Base-by-base conservation (phyloP, 1,140 invertebrate genomes). In the Achroia grisella region DNA sequence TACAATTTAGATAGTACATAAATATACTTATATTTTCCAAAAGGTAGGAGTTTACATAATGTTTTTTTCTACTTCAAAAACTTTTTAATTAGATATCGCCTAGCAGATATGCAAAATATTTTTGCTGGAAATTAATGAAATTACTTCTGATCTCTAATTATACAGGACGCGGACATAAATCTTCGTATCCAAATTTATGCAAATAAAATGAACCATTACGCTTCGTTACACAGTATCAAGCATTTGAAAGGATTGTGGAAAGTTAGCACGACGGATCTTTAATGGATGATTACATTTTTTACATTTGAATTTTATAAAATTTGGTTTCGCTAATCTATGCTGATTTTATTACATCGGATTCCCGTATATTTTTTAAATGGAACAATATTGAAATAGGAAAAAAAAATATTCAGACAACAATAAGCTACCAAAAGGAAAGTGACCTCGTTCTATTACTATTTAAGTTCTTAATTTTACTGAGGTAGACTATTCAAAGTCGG, bases 141-240 rank as follows among this genome's bases (percentile, higher is more conserved):
- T 52, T 42, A 58, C 46, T 50, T 62, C 53, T 41, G 53, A 56
- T 55, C 59, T 71, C 53, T 64, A 72, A 68, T 72, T 71, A 69
- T 63, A 63, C 68, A 39, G 56, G 57, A 58, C 51, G 52, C 39
- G 60, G 54, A 65, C 52, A 67, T 66, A 68, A 77, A 75, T 71
- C 56, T 53, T 48, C 40, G 56, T 56, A 72, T 69, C 62, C 55
- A 77, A 70, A 77, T 75, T 80, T 76, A 80, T 80, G 73, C 71
- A 77, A 77, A 80, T 78, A 76, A 71, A 78, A 73, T 70, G 64
- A 64, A 63, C 58, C 61, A 66, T 62, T 64, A 64, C 58, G 76
- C 70, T 76, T 77, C 73, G 71, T 79, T 79, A 76, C 68, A 62
- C 68, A 56, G 62, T 61, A 75, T 73, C 64, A 64, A 54, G 54